Evolutionary conservation across 1,140 invertebrate species (phyloP).

Genomic region (Chrysomallon squamiferum): DNA sequence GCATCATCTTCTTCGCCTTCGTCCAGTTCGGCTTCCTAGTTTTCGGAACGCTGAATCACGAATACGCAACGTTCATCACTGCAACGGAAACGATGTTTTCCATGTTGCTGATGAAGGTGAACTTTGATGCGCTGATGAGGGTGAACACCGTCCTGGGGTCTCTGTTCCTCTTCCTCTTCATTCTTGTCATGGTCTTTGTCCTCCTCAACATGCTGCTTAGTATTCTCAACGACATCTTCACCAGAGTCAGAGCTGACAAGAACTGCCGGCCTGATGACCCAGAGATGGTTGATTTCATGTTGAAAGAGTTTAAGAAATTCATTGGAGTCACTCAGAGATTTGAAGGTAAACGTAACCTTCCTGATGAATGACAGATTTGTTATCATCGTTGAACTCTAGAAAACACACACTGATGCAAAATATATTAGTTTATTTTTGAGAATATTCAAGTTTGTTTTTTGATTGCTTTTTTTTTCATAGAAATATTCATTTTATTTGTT

Average conservation of each 20-base stretch:
- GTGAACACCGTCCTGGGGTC: constrained; percentile 25
- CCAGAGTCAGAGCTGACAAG: constrained; percentile 47
- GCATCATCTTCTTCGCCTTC: constrained; percentile 44
- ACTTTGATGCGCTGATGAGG: constrained; percentile 28
- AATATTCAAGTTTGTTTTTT: too few relatives aligned
- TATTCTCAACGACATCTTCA: constrained; percentile 37
- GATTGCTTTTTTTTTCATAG: too few relatives aligned
- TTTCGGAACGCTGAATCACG: constrained; percentile 24
- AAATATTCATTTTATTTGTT: too few relatives aligned
- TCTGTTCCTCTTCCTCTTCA: constrained; percentile 36
- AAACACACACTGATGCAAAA: too few relatives aligned
- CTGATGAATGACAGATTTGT: too few relatives aligned
- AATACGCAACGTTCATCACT: constrained; percentile 33
- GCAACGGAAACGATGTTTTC: constrained; percentile 39
- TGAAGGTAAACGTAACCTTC: not conserved
- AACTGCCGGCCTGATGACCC: constrained; percentile 49
- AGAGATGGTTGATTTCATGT: constrained; percentile 53
- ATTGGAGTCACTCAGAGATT: not conserved
- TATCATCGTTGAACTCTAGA: too few relatives aligned
- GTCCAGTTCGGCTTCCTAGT: constrained; percentile 35
- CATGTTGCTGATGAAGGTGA: constrained; percentile 46
- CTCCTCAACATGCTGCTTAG: constrained; percentile 45
- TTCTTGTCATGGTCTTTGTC: constrained; percentile 36
- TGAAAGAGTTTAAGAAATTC: constrained; percentile 35
- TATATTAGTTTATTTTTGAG: too few relatives aligned